These are phyloP conservation scores for Manduca sexta DNA, from an alignment of 1,140 invertebrate genomes.

Conservation along the genomic window DNA sequence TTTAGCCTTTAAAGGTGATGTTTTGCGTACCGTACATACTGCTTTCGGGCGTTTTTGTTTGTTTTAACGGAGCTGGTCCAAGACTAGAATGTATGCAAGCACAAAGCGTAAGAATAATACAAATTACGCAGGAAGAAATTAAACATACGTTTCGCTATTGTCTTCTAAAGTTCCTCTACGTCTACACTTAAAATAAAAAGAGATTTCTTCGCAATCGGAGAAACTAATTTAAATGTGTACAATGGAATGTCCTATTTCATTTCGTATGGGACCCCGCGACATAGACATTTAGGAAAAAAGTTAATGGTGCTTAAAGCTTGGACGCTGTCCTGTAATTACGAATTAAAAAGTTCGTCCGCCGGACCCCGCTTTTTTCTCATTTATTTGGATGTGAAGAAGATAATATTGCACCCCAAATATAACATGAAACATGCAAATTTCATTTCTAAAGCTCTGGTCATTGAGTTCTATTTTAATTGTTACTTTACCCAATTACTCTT, in stretches of 20 bases:
- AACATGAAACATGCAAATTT: conserved; percentile 15
- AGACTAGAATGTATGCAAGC: too few species aligned
- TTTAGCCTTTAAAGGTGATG: too few species aligned
- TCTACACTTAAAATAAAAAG: too few species aligned
- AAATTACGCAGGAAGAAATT: too few species aligned
- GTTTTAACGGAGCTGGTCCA: too few species aligned
- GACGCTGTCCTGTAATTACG: conserved; percentile 68
- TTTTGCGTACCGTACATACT: too few species aligned
- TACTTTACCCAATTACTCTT: conserved; percentile 49
- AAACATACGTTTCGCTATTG: too few species aligned
- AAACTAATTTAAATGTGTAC: conserved; percentile 29
- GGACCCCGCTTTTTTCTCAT: conserved; percentile 67
- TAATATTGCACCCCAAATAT: conserved; percentile 61
- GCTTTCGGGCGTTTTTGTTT: too few species aligned
- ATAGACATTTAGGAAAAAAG: conserved; percentile 58
- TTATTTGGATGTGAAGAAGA: conserved; percentile 62
- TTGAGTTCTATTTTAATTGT: conserved; percentile 33
- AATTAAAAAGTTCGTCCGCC: conserved; percentile 69
- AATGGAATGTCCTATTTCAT: conserved; percentile 22
- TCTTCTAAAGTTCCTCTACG: too few species aligned
- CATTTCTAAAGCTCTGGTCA: conserved; percentile 11
- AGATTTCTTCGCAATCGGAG: neutral
- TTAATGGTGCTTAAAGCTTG: conserved; percentile 69
- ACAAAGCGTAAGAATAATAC: too few species aligned
- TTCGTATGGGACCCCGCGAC: conserved; percentile 22